Evolutionary conservation across 2,888 invertebrate genomes (phyloP).

Genomic region (Lydus trimaculatus): DNA sequence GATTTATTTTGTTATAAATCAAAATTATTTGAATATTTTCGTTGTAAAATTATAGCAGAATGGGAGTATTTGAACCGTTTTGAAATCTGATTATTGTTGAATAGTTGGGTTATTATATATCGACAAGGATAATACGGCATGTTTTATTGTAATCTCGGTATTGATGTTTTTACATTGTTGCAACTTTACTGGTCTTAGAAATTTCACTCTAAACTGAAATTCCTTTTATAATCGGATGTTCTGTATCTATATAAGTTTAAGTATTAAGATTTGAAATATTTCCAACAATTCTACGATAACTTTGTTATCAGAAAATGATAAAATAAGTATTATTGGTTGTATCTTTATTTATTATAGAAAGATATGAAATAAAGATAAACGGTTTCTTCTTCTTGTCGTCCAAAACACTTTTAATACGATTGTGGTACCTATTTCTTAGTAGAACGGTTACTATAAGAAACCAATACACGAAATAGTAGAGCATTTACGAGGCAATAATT

Average conservation of each 20-base stretch:
- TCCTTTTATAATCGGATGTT: constrained; percentile 30
- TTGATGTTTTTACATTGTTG: constrained; percentile 47
- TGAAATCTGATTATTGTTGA: constrained; percentile 50
- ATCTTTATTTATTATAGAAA: constrained; percentile 13
- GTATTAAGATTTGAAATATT: constrained; percentile 2
- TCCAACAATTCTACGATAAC: not conserved
- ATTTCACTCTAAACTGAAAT: constrained; percentile 31
- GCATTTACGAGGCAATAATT: constrained; percentile 40
- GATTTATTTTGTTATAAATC: not conserved
- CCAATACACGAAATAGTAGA: constrained; percentile 38
- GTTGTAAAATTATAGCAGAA: not conserved
- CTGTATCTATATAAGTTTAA: constrained; percentile 18
- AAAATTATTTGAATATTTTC: not conserved
- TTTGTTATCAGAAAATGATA: no score
- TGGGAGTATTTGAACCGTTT: constrained; percentile 41
- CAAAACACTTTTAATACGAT: constrained; percentile 20
- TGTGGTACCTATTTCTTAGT: constrained; percentile 6
- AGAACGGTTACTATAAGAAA: constrained; percentile 20
- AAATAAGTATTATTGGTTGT: no score
- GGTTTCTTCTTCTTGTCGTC: not conserved
- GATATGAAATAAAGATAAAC: constrained; percentile 9
- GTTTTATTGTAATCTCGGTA: constrained; percentile 52
- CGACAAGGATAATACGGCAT: constrained; percentile 50
- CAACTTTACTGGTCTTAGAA: constrained; percentile 40
- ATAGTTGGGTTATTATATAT: constrained; percentile 47